phyloP scores from a whole-genome alignment of 1,140 invertebrate genomes.

The Aphidius ervi region DNA sequence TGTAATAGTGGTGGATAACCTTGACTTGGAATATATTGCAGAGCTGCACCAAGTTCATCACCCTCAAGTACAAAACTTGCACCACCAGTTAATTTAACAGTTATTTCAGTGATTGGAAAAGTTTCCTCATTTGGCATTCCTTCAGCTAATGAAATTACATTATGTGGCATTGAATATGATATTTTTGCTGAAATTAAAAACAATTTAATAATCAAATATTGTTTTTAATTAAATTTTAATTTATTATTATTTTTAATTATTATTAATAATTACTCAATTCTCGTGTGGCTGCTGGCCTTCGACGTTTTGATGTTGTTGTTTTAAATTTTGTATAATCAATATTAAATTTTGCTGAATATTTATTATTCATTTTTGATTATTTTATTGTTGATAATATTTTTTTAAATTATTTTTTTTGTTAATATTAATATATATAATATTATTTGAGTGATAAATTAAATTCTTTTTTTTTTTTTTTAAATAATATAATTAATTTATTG shows the following conservation, averaged over 20 bases:
- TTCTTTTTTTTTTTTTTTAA: not conserved
- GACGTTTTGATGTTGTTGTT: constrained; percentile 41
- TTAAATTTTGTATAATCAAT: constrained; percentile 45
- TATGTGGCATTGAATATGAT: constrained; percentile 61
- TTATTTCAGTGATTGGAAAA: constrained; percentile 68
- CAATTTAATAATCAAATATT: constrained; percentile 7
- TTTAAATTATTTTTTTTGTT: not conserved
- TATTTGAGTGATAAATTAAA: not conserved
- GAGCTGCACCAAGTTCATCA: constrained; percentile 57
- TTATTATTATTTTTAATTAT: too few species aligned
- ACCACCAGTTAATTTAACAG: constrained; percentile 62
- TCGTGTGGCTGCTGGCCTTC: constrained; percentile 41
- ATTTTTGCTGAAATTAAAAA: constrained; percentile 58
- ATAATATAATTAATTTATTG: constrained; percentile 14
- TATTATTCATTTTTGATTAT: constrained; percentile 17
- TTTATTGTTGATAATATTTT: not conserved
- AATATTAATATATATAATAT: not conserved
- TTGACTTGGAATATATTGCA: constrained; percentile 72
- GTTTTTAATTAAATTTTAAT: not conserved
- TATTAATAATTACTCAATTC: constrained; percentile 45
- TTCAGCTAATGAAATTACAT: constrained; percentile 69
- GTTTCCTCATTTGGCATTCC: constrained; percentile 74
- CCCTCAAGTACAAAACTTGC: constrained; percentile 56
- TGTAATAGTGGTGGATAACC: constrained; percentile 67
- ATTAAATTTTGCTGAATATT: constrained; percentile 28